These are phyloP conservation scores for Prorops nasuta DNA, from an alignment of 1,140 invertebrate species.

Conservation along the genomic window DNA sequence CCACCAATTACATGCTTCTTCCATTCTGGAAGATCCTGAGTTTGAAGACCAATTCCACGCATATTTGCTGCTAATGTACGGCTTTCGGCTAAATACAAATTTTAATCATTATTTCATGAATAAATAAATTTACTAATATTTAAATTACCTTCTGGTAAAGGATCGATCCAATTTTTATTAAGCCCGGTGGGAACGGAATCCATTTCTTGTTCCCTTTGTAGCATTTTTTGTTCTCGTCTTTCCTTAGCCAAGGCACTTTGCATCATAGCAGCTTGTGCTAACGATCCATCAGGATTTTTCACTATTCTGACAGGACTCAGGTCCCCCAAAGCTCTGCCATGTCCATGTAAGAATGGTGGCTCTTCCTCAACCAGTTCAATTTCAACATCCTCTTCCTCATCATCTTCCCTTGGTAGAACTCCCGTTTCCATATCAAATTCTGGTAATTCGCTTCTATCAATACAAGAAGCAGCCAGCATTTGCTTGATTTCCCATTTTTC, in stretches of 20 bases:
- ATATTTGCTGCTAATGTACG: constrained; percentile 73
- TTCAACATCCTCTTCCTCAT: constrained; percentile 96
- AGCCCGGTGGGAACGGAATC: constrained; percentile 78
- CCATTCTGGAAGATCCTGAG: constrained; percentile 96
- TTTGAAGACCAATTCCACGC: constrained; percentile 77
- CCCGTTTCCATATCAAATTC: constrained; percentile 92
- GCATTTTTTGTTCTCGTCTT: constrained; percentile 89
- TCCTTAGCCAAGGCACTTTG: constrained; percentile 97
- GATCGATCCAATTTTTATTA: constrained; percentile 95
- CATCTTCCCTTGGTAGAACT: constrained; percentile 83
- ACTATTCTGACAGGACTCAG: constrained; percentile 95
- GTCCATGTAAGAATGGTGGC: constrained; percentile 91
- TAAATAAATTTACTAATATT: not conserved
- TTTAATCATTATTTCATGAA: not conserved
- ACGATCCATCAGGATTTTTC: constrained; percentile 97
- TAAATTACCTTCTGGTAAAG: constrained; percentile 74
- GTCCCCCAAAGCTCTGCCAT: constrained; percentile 85
- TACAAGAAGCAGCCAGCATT: constrained; percentile 57
- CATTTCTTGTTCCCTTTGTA: constrained; percentile 88
- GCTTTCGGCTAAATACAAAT: constrained; percentile 57
- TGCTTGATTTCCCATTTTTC: constrained; percentile 89
- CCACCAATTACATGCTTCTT: constrained; percentile 98
- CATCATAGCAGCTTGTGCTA: constrained; percentile 99
- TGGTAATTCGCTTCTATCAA: constrained; percentile 79
- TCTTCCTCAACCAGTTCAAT: constrained; percentile 99